Conservation (phyloP, 1,140 invertebrate species). For the Camponotus pennsylvanicus region DNA sequence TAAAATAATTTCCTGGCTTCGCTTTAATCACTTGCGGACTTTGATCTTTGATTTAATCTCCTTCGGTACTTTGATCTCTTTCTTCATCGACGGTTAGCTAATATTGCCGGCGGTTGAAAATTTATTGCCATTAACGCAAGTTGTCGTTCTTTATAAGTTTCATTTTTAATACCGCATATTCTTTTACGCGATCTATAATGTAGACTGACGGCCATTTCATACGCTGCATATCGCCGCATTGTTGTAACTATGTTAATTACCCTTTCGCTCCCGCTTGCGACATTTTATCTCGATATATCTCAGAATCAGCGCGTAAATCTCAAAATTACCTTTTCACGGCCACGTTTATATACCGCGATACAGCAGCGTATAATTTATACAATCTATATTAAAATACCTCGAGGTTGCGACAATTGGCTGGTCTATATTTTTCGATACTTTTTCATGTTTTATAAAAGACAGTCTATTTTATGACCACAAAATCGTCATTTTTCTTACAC, state of each 20-base stretch:
- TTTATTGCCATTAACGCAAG: neutral
- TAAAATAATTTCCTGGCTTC: conserved; percentile 14
- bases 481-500: conserved; percentile 10
- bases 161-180: conserved; percentile 1
- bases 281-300: conserved; percentile 22
- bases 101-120: conserved; percentile 1
- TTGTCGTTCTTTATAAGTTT: neutral
- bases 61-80: neutral
- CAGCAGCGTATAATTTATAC: conserved; percentile 27
- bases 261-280: neutral
- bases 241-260: conserved; percentile 47
- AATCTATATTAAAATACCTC: conserved; percentile 46
- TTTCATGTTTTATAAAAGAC: neutral
- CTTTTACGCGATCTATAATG: conserved; percentile 4
- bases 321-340: conserved; percentile 20
- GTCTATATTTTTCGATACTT: conserved; percentile 26
- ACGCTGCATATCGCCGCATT: neutral
- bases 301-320: conserved; percentile 41
- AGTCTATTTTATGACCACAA: neutral
- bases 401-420: neutral
- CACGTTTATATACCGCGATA: conserved; percentile 17
- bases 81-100: neutral
- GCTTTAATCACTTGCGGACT: neutral
- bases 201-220: neutral
- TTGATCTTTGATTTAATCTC: conserved; percentile 16